phyloP scores from a whole-genome alignment of 2,113 vertebrate species.

The sheep (Ovis aries) region DNA sequence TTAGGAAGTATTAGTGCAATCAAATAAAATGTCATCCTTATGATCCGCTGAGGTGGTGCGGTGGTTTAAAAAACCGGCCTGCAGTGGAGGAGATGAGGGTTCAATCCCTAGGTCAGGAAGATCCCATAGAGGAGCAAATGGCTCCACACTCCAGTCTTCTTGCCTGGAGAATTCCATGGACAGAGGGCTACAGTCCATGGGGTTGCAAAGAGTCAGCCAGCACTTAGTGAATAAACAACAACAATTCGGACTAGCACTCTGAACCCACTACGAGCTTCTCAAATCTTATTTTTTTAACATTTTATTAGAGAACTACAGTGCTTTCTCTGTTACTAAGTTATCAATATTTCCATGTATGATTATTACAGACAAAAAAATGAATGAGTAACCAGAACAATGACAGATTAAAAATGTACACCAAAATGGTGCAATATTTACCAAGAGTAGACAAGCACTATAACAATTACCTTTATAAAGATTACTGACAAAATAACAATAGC shows the following conservation, averaged over 20 bases:
- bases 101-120: background rate
- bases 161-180: background rate
- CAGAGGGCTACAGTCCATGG: background rate
- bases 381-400: conserved; percentile 66
- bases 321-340: conserved; percentile 48
- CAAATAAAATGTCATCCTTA: background rate
- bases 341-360: conserved; percentile 54
- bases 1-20: background rate
- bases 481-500: conserved; percentile 84
- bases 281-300: conserved; percentile 56
- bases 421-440: conserved; percentile 80
- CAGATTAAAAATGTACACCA: conserved; percentile 74
- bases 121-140: background rate
- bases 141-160: background rate
- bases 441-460: conserved; percentile 76
- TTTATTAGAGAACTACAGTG: conserved; percentile 45
- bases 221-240: background rate
- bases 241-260: background rate
- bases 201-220: background rate
- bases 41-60: background rate
- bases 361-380: conserved; percentile 38
- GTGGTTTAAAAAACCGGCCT: background rate
- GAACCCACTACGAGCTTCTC: background rate
- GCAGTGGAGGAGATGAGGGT: background rate
- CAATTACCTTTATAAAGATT: conserved; percentile 82